Evolutionary conservation across 2,888 invertebrate species (phyloP), one percentile per base, ranked within the genome.

Genomic region (Orthosia cruda): DNA sequence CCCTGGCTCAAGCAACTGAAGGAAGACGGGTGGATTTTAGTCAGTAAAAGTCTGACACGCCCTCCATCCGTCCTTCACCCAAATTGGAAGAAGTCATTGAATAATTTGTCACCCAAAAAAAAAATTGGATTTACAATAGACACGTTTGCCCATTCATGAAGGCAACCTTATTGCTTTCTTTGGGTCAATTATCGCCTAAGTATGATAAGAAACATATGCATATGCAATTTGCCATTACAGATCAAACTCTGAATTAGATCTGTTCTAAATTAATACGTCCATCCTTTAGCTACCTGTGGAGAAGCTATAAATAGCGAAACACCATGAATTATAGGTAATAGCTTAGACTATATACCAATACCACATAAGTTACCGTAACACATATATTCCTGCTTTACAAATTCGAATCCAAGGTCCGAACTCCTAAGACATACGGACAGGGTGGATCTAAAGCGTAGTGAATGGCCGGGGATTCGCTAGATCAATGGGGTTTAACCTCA

Each of bases 401-500:
- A 71, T 74, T 66, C 58, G 49, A 52, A 66, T 68, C 20, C 57
- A 58, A 71, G 58, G 54, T 62, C 62, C 52, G 49, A 74, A 62
- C 23, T 69, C 23, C 52, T 76, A 70, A 82, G 84, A 83, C 81
- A 83, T 83, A 83, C 66, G 76, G 69, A 76, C 80, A 76, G 80
- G 71, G 71, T 74, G 58, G 76, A 72, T 80, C 80, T 76, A 80
- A 57, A 76, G 71, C 66, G 71, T 76, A 70, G 71, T 82, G 80
- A 83, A 82, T 82, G 76, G 80, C 76, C 76, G 62, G 80, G 66
- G 71, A 76, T 83, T 76, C 71, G 49, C 52, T 64, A 83, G 84
- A 82, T 83, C 82, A 82, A 83, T 82, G 71, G 83, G 84, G 69
- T 72, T 82, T 76, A 82, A 80, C 84, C 82, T 80, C 84, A 83